Base-by-base conservation (phyloP, 2,888 invertebrate species). In the Thalpophila matura region DNA sequence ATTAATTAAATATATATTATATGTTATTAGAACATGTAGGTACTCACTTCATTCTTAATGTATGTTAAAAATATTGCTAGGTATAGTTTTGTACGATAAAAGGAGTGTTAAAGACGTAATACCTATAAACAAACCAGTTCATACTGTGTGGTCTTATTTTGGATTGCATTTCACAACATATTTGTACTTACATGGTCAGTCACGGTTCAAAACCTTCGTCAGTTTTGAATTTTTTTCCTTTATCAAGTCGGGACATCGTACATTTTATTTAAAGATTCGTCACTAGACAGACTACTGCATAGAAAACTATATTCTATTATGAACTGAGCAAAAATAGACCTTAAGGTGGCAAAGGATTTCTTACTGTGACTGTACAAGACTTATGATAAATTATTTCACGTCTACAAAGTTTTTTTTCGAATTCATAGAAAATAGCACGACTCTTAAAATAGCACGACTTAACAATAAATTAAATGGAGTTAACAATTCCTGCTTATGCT, bases 101-200 rank as follows among this genome's bases (percentile, higher is more conserved):
- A 37, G 22, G 7, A 35, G 27, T 47, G 22, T 60, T 47, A 20
- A 40, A 38, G 18, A 37, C 33, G 18, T 35, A 56, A 72, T 24
- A 40, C n/a, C n/a, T 54, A 20, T 65, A 57, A 72, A 72, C 31
- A 57, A 33, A 35, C 20, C 4, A 14, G 46, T 70, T 27, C 38
- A 14, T 10, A n/a, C 3, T 64, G 57, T 73, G 74, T 59, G 74
- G 60, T 67, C 74, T 38, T 33, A 27, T 57, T 65, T 22, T 12
- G 9, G 38, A 38, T 49, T 58, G 35, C 16, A 54, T 70, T 66
- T 60, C 50, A 65, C 69, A 69, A 50, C 49, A 66, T 6, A 46
- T 6, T 20, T 24, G 46, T 31, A 45, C n/a, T n/a, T n/a, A n/a
- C n/a, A n/a, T n/a, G n/a, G n/a, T n/a, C n/a, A n/a, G n/a, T n/a